A percentile compares a stretch with the other conserved stretches of the same genome.
These are phyloP conservation scores for Brachyopa scutellaris DNA, from an alignment of 2,888 invertebrate species.

Conservation along the genomic window DNA sequence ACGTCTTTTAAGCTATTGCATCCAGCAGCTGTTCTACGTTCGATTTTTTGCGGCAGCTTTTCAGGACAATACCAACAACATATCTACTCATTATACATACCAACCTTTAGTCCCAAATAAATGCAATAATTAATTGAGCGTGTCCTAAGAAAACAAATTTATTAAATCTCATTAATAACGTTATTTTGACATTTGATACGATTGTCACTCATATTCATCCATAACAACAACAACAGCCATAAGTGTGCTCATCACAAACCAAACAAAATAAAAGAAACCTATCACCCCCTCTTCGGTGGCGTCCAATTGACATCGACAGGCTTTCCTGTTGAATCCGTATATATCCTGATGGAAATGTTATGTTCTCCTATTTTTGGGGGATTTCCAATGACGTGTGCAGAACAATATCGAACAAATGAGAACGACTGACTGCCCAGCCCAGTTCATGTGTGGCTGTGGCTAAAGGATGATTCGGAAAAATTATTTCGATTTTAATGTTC, in stretches of 20 bases:
- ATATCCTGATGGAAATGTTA: slow-evolving; percentile 1
- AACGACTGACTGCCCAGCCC: no score
- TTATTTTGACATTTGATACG: slow-evolving; percentile 8
- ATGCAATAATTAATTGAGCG: no score
- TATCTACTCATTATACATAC: no score
- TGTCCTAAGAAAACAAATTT: no score
- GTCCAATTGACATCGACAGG: slow-evolving; percentile 35
- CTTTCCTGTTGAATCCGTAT: slow-evolving; percentile 3
- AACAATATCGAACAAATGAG: slow-evolving; percentile 3
- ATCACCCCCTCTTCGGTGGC: background rate
- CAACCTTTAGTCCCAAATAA: no score
- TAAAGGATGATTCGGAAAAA: slow-evolving; percentile 29
- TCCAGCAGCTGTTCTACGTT: no score
- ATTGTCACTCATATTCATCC: no score
- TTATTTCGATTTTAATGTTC: slow-evolving; percentile 30
- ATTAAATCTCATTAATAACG: background rate
- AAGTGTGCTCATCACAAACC: background rate
- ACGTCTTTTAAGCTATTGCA: no score
- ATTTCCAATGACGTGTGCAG: slow-evolving; percentile 12
- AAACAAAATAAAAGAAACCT: background rate
- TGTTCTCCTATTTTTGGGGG: slow-evolving; percentile 8
- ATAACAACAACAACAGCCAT: no score
- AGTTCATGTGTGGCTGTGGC: no score
- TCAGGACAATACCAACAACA: no score
- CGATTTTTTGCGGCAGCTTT: no score